Evolutionary conservation across 2,888 invertebrate species (phyloP).

Genomic region (Isoperla grammatica): DNA sequence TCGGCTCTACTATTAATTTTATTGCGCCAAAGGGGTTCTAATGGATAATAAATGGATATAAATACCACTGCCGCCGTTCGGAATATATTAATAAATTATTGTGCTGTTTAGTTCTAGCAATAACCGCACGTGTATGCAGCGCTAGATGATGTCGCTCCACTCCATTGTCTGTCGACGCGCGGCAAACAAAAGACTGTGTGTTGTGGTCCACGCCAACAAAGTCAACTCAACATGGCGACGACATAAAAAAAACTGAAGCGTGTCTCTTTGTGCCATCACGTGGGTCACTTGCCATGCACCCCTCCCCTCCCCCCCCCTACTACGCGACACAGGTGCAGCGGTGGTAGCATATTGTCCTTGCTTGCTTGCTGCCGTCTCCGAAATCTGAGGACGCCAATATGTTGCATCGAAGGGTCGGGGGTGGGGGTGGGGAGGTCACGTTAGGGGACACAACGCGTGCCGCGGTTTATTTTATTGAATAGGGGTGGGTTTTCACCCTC

Average conservation of each 20-base stretch:
- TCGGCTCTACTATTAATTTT: conserved; percentile 20
- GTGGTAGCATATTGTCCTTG: conserved; percentile 5
- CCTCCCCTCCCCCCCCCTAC: not conserved
- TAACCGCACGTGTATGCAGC: conserved; percentile 27
- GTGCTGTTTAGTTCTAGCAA: conserved; percentile 19
- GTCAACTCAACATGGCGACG: conserved; percentile 9
- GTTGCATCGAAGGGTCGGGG: conserved; percentile 11
- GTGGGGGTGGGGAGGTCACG: not conserved
- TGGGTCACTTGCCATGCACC: conserved; percentile 1
- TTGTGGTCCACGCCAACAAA: conserved; percentile 21
- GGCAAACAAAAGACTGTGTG: conserved; percentile 13
- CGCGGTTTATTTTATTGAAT: conserved; percentile 41
- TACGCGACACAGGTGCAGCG: not conserved
- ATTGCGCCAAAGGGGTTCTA: conserved; percentile 20
- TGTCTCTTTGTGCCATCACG: conserved; percentile 8
- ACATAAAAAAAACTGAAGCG: conserved; percentile 1
- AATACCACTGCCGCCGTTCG: conserved; percentile 24
- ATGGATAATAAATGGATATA: conserved; percentile 31
- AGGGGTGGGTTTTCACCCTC: conserved; percentile 20
- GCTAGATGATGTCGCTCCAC: not conserved
- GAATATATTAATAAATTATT: conserved; percentile 33
- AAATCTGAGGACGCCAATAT: conserved; percentile 9
- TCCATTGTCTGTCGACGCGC: not conserved
- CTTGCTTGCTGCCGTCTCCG: conserved; percentile 3
- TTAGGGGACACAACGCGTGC: conserved; percentile 35